A percentile compares a stretch with the other conserved stretches of the same genome.
These are phyloP conservation scores for Fukomys damarensis DNA, from an alignment of 2,113 vertebrate genomes.

Conservation along the genomic window DNA sequence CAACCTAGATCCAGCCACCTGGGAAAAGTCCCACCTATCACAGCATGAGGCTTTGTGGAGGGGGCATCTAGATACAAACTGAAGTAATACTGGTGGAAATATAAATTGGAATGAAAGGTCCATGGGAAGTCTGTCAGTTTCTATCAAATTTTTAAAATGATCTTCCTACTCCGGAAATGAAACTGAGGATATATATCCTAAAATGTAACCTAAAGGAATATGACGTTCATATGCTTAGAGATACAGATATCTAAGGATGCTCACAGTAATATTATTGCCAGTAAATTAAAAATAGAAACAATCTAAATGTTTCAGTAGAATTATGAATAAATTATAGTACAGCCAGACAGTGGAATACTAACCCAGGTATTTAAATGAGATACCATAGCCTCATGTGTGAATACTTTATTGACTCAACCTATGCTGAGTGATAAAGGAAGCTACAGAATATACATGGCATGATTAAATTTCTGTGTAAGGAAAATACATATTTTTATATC, in stretches of 20 bases:
- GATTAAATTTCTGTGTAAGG: slow-evolving; percentile 34
- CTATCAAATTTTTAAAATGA: neutral
- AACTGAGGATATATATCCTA: neutral
- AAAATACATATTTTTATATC: neutral
- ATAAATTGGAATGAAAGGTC: neutral
- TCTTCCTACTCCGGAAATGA: neutral
- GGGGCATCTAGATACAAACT: neutral
- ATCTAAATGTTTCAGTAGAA: neutral
- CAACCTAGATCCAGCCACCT: neutral
- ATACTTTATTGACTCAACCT: neutral
- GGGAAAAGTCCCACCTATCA: neutral
- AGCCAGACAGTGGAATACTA: neutral
- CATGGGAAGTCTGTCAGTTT: neutral
- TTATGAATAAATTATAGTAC: neutral
- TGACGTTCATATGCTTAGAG: neutral
- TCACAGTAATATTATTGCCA: neutral
- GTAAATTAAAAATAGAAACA: neutral
- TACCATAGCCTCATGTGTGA: neutral
- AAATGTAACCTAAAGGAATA: neutral
- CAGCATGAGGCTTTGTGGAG: neutral
- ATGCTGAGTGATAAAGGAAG: neutral
- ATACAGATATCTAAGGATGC: neutral
- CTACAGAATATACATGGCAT: neutral
- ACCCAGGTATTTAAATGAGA: neutral
- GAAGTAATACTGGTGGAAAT: too few species aligned